Conservation (phyloP, 2,113 vertebrate species). For the Nicator chloris region DNA sequence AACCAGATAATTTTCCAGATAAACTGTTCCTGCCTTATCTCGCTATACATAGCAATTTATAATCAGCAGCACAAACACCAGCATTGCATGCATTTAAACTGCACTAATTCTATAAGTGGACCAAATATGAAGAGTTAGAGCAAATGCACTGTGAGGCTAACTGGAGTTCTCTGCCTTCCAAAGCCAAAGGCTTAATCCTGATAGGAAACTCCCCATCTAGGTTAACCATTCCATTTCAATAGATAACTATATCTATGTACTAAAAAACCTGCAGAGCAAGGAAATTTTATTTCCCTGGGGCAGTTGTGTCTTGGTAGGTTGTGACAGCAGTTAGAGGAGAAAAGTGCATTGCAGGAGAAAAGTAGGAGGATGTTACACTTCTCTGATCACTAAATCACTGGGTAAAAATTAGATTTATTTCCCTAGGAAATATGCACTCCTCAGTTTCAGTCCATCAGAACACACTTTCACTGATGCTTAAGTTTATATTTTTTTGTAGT, state of each 20-base stretch:
- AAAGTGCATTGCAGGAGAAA: background rate
- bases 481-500: conserved; percentile 22
- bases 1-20: conserved; percentile 55
- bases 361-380: background rate
- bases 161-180: background rate
- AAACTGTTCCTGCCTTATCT: conserved; percentile 61
- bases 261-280: background rate
- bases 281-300: conserved; percentile 12
- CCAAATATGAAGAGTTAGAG: background rate
- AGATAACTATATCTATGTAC: background rate
- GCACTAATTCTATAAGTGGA: conserved; percentile 41
- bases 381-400: background rate
- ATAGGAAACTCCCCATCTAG: background rate
- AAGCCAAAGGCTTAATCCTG: background rate
- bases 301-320: background rate
- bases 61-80: background rate
- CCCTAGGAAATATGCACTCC: background rate
- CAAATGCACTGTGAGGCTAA: background rate
- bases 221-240: conserved; percentile 1
- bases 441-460: background rate
- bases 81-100: conserved; percentile 50
- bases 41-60: conserved; percentile 25
- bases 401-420: conserved; percentile 22
- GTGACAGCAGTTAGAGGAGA: conserved; percentile 15
- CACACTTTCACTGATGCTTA: background rate